Evolutionary conservation across 2,797 vertebrate genomes (phyloP).

Genomic region (Mormyrops attenuatus): DNA sequence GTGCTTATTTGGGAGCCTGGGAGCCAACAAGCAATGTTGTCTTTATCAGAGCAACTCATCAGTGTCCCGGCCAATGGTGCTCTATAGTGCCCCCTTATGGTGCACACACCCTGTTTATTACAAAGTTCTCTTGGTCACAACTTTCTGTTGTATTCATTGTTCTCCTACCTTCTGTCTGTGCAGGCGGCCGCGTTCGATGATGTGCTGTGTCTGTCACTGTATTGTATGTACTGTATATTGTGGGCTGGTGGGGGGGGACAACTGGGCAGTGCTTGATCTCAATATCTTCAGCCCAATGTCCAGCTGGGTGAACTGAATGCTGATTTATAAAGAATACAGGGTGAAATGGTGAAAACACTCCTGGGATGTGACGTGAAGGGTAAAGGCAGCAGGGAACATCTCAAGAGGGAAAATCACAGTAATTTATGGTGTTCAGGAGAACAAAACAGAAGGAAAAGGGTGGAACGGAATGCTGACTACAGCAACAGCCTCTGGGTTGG

Average conservation of each 20-base stretch:
- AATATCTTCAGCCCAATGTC: neutral
- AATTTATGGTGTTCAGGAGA: neutral
- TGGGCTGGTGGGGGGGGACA: neutral
- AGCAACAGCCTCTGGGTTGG: neutral
- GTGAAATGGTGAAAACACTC: neutral
- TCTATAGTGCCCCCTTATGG: slow-evolving; percentile 20
- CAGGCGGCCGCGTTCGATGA: neutral
- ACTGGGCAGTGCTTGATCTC: neutral
- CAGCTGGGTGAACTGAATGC: neutral
- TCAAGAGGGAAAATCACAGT: neutral
- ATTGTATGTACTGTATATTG: neutral
- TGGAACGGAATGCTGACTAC: neutral
- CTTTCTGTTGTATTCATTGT: neutral
- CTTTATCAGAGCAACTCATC: neutral
- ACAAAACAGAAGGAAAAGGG: neutral
- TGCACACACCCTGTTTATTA: neutral
- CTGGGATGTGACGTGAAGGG: neutral
- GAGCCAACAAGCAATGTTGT: neutral
- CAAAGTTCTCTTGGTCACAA: neutral
- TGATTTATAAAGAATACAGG: neutral
- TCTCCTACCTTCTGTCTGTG: neutral
- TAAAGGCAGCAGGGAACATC: neutral
- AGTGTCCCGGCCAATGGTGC: neutral
- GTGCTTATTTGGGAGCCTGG: neutral
- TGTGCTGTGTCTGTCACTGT: neutral